Percentiles rank a stretch among this genome's conserved stretches.
Evolutionary conservation across 2,888 invertebrate genomes (phyloP).

Genomic region (Tubulanus polymorphus): DNA sequence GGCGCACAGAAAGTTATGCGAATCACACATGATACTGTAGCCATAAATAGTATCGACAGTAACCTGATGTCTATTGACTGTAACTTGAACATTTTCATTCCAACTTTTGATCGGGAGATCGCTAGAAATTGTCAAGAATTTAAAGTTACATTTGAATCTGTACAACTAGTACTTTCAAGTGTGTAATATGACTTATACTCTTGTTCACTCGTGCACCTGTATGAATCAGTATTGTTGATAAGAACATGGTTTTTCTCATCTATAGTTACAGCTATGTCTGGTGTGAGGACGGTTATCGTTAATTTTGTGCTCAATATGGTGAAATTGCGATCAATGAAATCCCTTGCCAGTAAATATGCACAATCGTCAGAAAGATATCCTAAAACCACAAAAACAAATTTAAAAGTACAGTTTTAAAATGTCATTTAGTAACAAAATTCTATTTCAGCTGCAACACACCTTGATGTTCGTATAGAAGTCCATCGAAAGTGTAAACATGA

Average conservation of each 20-base stretch:
- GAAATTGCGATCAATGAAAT: conserved; percentile 3
- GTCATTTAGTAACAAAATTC: no score
- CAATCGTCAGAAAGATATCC: conserved; percentile 4
- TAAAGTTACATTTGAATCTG: no score
- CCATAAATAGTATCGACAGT: conserved; percentile 2
- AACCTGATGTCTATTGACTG: neutral
- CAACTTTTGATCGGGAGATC: conserved; percentile 7
- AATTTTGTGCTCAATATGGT: neutral
- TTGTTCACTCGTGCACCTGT: no score
- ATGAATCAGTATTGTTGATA: neutral
- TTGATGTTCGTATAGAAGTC: no score
- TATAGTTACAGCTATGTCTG: neutral
- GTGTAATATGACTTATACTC: no score
- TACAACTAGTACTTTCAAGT: no score
- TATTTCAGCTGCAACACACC: no score
- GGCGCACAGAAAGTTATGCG: neutral
- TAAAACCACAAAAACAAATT: no score
- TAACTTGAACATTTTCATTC: neutral
- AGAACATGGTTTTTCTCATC: neutral
- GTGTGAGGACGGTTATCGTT: neutral
- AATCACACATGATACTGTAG: neutral
- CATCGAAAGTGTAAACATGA: no score
- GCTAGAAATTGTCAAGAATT: neutral
- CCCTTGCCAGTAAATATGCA: conserved; percentile 7
- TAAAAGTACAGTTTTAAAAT: no score